A percentile compares a stretch with the other conserved stretches of the same genome.
These are phyloP conservation scores for Muschampia plurimacula DNA, from an alignment of 2,888 invertebrate genomes.

Conservation along the genomic window DNA sequence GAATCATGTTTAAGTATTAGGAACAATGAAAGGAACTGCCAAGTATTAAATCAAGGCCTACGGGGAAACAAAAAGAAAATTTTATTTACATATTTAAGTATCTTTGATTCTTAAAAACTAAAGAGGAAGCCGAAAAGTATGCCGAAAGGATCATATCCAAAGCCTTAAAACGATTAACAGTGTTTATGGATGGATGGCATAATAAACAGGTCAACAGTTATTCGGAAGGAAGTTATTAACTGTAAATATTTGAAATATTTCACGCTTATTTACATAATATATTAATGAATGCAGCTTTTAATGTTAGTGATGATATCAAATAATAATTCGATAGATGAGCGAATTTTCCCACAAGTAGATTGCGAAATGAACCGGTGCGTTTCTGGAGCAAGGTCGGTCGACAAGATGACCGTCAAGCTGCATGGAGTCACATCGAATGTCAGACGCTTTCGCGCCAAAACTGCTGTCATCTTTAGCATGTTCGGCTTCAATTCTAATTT, in stretches of 20 bases:
- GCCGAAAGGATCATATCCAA: no score
- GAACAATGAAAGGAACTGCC: constrained; percentile 70
- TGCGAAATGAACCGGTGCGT: constrained; percentile 73
- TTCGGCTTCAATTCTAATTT: no score
- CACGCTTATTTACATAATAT: background rate
- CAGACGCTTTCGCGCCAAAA: constrained; percentile 73
- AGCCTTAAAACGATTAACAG: no score
- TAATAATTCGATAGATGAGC: constrained; percentile 62
- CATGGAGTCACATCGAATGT: constrained; percentile 71
- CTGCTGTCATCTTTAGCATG: constrained; percentile 25
- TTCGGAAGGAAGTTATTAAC: constrained; percentile 7
- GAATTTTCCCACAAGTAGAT: constrained; percentile 73
- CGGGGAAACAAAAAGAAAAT: constrained; percentile 3
- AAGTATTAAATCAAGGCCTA: constrained; percentile 42
- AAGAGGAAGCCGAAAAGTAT: no score
- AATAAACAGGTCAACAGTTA: constrained; percentile 10
- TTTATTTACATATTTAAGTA: background rate
- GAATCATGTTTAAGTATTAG: constrained; percentile 49
- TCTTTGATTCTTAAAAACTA: no score
- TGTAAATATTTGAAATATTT: constrained; percentile 3
- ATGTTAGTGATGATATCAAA: constrained; percentile 8
- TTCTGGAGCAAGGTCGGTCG: constrained; percentile 79
- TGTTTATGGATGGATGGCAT: background rate
- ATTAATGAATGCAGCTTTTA: background rate
- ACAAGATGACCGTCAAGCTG: constrained; percentile 71